phyloP scores from a whole-genome alignment of 2,888 invertebrate species.

The Lagria hirta region DNA sequence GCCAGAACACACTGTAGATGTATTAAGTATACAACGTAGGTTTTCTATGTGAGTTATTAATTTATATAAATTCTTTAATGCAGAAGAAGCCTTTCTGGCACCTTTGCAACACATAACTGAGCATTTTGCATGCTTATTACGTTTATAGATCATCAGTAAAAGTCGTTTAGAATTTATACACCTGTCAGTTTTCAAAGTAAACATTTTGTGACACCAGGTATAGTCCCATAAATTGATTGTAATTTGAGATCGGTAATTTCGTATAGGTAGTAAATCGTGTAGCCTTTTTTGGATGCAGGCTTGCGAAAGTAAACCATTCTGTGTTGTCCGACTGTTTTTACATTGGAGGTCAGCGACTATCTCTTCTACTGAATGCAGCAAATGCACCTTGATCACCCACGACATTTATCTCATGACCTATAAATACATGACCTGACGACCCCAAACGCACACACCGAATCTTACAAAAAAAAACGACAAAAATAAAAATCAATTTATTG shows the following conservation, averaged over 20 bases:
- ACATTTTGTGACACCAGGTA: not conserved
- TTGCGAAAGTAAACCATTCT: slow-evolving; percentile 10
- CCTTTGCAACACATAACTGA: no score
- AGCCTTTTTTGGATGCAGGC: no score
- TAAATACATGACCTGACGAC: slow-evolving; percentile 25
- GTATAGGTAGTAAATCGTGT: no score
- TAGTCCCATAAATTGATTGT: not conserved
- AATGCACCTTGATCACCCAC: slow-evolving; percentile 19
- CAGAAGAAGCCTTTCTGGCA: no score
- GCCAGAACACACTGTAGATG: no score
- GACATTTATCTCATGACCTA: slow-evolving; percentile 25
- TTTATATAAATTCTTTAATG: no score
- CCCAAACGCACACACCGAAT: slow-evolving; percentile 16
- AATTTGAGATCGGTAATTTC: not conserved
- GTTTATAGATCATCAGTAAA: no score
- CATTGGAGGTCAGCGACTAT: slow-evolving; percentile 23
- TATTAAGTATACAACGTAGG: no score
- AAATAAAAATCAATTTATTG: slow-evolving; percentile 1
- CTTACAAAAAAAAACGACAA: slow-evolving; percentile 7
- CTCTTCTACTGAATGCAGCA: slow-evolving; percentile 16
- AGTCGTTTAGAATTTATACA: no score
- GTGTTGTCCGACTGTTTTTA: slow-evolving; percentile 2
- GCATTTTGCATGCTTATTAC: no score
- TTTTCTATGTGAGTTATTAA: no score
- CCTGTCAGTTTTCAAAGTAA: no score